phyloP scores from a whole-genome alignment of 2,888 invertebrate genomes.

The Spatulosminthurus flaviceps region DNA sequence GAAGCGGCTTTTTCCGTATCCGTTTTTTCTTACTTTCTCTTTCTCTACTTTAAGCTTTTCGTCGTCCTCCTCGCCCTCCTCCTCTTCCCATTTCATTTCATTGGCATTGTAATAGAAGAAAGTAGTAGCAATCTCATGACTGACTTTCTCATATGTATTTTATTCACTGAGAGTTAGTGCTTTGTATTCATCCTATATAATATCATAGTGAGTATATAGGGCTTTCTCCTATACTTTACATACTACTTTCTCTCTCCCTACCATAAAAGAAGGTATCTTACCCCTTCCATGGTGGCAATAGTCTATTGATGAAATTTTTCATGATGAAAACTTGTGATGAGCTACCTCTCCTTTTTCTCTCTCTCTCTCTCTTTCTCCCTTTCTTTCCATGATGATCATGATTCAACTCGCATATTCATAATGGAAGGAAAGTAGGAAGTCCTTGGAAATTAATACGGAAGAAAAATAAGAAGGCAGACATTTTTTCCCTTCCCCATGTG shows the following conservation, averaged over 20 bases:
- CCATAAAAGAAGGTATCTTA: neutral
- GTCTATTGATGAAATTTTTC: constrained; percentile 18
- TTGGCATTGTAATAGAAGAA: constrained; percentile 13
- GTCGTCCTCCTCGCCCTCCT: neutral
- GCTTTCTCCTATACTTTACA: no score
- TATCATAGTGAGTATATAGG: no score
- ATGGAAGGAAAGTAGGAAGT: neutral
- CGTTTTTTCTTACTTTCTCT: neutral
- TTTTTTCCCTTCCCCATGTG: neutral
- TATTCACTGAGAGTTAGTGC: neutral
- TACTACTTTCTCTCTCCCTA: no score
- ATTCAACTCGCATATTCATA: constrained; percentile 10
- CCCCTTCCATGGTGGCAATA: neutral
- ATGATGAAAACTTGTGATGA: constrained; percentile 18
- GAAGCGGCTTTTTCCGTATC: constrained; percentile 9
- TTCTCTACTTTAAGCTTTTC: constrained; percentile 6
- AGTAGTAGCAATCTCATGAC: constrained; percentile 14
- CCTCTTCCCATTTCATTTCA: constrained; percentile 10
- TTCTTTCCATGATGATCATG: neutral
- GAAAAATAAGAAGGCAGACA: neutral
- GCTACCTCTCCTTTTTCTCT: neutral
- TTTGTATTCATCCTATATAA: neutral
- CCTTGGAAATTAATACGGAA: constrained; percentile 10
- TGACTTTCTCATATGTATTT: neutral
- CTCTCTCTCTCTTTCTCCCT: no score